These are phyloP conservation scores for Hypomecis atomaria DNA, from an alignment of 2,888 invertebrate genomes.

Conservation along the genomic window DNA sequence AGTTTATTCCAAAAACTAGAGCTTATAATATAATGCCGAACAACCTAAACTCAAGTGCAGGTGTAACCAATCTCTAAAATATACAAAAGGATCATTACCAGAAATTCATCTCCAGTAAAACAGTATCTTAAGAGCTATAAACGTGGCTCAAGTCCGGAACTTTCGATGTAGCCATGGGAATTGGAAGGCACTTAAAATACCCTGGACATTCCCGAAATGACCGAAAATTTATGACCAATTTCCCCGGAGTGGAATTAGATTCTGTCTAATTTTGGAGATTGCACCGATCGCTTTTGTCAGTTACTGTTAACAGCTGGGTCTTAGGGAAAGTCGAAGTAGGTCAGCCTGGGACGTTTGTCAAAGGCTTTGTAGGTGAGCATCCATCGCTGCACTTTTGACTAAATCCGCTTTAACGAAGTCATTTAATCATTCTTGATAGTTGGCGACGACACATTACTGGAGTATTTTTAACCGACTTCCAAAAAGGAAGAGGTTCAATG, in stretches of 20 bases:
- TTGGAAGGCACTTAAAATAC: conserved; percentile 51
- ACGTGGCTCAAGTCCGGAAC: conserved; percentile 44
- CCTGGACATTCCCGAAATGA: conserved; percentile 55
- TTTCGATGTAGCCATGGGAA: conserved; percentile 49
- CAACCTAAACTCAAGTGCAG: conserved; percentile 17
- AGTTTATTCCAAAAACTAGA: too few species aligned
- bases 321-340: conserved; percentile 34
- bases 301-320: conserved; percentile 33
- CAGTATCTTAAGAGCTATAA: conserved; percentile 34
- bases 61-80: conserved; percentile 27
- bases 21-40: neutral
- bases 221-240: conserved; percentile 69
- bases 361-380: conserved; percentile 12
- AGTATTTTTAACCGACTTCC: too few species aligned
- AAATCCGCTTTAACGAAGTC: neutral
- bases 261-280: conserved; percentile 56
- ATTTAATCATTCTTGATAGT: neutral
- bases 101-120: conserved; percentile 18
- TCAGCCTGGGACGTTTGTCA: conserved; percentile 21
- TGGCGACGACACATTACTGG: neutral
- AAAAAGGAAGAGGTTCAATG: too few species aligned
- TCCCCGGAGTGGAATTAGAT: conserved; percentile 55
- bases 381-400: neutral
- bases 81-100: conserved; percentile 17
- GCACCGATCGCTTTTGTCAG: conserved; percentile 42